Evolutionary conservation across 2,113 vertebrate genomes (phyloP).

Genomic region (Sula dactylatra): DNA sequence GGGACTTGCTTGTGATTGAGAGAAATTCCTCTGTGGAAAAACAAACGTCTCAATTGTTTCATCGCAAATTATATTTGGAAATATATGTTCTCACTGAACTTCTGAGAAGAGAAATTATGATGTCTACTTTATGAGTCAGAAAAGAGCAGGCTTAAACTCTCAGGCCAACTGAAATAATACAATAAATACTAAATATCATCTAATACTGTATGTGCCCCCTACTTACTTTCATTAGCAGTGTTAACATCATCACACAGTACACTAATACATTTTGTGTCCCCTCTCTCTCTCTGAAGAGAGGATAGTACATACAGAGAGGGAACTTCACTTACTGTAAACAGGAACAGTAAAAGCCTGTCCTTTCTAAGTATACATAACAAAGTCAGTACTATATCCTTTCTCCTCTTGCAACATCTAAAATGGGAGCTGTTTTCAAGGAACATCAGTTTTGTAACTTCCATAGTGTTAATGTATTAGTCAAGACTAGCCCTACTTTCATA

Average conservation of each 20-base stretch:
- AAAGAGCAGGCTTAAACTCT: not conserved
- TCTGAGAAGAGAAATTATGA: not conserved
- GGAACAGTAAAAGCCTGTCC: not conserved
- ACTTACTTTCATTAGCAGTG: not conserved
- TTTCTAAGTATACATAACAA: not conserved
- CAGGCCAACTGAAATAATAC: not conserved
- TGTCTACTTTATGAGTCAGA: not conserved
- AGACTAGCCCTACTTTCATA: not conserved
- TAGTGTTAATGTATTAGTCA: not conserved
- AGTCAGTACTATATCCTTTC: not conserved
- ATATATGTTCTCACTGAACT: not conserved
- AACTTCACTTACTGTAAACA: not conserved
- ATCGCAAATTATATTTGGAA: slow-evolving; percentile 2
- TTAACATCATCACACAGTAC: not conserved
- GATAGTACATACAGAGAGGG: not conserved
- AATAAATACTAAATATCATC: not conserved
- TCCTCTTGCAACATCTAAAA: not conserved
- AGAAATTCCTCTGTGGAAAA: not conserved
- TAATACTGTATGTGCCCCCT: not conserved
- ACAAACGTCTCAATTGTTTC: not conserved
- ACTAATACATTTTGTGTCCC: not conserved
- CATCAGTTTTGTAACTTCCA: not conserved
- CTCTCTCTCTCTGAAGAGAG: not conserved
- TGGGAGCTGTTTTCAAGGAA: not conserved
- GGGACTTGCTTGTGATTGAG: not conserved